phyloP scores from a whole-genome alignment of 2,888 invertebrate species.

The Allygus modestus region DNA sequence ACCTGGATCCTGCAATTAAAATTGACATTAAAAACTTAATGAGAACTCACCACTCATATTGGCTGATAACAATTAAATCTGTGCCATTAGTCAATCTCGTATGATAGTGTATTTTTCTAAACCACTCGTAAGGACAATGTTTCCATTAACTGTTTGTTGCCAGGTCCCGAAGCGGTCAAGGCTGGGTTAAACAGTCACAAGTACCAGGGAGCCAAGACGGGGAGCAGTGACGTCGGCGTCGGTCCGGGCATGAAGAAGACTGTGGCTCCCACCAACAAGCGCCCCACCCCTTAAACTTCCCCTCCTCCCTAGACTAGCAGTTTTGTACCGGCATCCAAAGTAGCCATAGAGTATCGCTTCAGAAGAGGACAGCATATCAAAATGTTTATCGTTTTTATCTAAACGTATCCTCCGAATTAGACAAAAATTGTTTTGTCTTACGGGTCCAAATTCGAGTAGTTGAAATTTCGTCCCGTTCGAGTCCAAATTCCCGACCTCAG shows the following conservation, averaged over 20 bases:
- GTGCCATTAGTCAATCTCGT: no score
- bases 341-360: constrained; percentile 28
- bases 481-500: background rate
- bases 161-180: background rate
- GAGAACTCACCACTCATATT: no score
- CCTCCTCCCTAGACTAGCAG: background rate
- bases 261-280: background rate
- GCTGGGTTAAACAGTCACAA: background rate
- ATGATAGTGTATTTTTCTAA: no score
- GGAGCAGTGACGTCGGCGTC: background rate
- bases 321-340: constrained; percentile 43
- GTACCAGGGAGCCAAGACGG: constrained; percentile 40
- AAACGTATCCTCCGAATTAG: constrained; percentile 31
- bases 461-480: constrained; percentile 4
- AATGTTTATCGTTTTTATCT: constrained; percentile 17
- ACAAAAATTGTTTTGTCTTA: constrained; percentile 17
- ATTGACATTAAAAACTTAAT: no score
- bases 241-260: constrained; percentile 27
- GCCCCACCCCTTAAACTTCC: constrained; percentile 10
- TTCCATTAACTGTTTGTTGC: no score
- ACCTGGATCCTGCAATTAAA: no score
- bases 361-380: constrained; percentile 50
- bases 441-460: constrained; percentile 48
- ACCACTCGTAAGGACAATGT: no score
- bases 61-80: no score